Base-by-base conservation (phyloP, 2,888 invertebrate genomes). In the Cyaniris semiargus region DNA sequence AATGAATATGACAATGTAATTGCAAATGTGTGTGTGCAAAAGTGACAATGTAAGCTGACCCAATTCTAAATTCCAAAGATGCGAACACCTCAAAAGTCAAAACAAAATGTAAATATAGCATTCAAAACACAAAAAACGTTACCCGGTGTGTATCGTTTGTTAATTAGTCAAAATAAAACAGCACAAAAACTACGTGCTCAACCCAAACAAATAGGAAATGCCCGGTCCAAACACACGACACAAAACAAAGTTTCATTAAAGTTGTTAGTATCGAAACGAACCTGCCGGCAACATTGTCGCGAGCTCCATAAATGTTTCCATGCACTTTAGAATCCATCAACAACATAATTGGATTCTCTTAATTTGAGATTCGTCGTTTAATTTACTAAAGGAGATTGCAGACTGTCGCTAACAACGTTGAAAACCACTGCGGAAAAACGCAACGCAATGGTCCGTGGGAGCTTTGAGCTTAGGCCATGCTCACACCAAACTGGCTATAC, bases 301-400 rank as follows among this genome's bases (percentile, higher is more conserved):
- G 79, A 78, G 78, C 79, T 81, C 79, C 74, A 76, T 80, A 80
- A 81, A 81, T 79, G 79, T 78, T 80, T 79, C 76, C 77, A 80
- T 80, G 83, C 83, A 85, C 84, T 86, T 82, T 82, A 82, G 82
- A 85, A 85, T 81, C 85, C 85, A 87, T 86, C 86, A 84, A 84
- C 83, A 85, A 87, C 85, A 86, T 89, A 87, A 88, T 87, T 88
- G 86, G 84, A 86, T 85, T 85, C 83, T 83, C 85, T 84, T 83
- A 86, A 86, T 87, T 84, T 79, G 79, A 83, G 81, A 85, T 85
- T 85, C 83, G 82, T 83, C 81, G 85, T 84, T 85, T 85, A 84
- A 86, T 86, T 86, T 75, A 75, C 75, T 66, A 31, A 66, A 66
- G 66, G 60, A 60, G 23, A 60, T 4, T 10, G 13, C 3, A 60